These are phyloP conservation scores for Chascanopsetta lugubris DNA, from an alignment of 2,113 vertebrate species.

Conservation along the genomic window DNA sequence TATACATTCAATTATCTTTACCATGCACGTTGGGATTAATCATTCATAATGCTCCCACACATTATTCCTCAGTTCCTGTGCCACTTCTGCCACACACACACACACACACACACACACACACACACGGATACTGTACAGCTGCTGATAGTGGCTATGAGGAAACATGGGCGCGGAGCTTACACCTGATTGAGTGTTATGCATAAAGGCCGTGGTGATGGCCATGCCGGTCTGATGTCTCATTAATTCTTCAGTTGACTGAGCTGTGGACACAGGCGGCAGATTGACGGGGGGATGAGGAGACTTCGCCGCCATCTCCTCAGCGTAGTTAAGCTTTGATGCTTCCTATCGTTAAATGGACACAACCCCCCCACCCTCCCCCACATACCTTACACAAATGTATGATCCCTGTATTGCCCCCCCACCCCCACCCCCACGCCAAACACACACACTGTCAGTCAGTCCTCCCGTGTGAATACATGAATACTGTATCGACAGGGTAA, in stretches of 20 bases:
- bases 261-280: conserved; percentile 68
- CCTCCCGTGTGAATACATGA: conserved; percentile 52
- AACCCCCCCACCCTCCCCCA: background rate
- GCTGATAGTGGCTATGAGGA: conserved; percentile 31
- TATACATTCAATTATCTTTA: conserved; percentile 61
- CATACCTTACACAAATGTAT: too few relatives aligned
- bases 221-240: conserved; percentile 71
- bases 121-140: conserved; percentile 36
- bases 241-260: conserved; percentile 77
- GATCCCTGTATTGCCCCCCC: background rate
- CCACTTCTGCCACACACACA: conserved; percentile 39
- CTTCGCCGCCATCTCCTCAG: conserved; percentile 48
- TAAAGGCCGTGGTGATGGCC: conserved; percentile 44
- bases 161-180: conserved; percentile 38
- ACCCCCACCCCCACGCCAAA: conserved; percentile 13
- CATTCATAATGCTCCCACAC: conserved; percentile 49
- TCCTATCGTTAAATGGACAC: conserved; percentile 60
- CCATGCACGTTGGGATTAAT: conserved; percentile 59
- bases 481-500: conserved; percentile 50
- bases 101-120: conserved; percentile 15
- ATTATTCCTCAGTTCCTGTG: conserved; percentile 42
- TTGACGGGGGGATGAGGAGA: conserved; percentile 70
- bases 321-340: conserved; percentile 64
- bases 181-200: conserved; percentile 69
- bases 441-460: conserved; percentile 32